Evolutionary conservation across 2,888 invertebrate species (phyloP), one percentile per base, ranked within the genome.

Genomic region (Encarsia formosa): DNA sequence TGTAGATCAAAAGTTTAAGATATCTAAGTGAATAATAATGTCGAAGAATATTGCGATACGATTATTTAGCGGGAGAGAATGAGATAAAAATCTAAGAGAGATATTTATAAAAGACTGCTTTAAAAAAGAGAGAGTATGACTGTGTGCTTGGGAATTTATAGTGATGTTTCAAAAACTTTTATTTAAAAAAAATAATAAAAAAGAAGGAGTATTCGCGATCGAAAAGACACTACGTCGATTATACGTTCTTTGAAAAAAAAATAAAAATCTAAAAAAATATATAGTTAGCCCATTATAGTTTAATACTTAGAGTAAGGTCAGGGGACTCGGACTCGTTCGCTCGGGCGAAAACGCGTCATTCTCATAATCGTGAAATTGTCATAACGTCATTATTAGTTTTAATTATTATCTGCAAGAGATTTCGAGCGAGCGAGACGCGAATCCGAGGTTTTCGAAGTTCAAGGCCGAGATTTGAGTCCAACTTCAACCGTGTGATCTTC

Each of bases 21-120:
- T n/a, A n/a, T n/a, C n/a, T n/a, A n/a, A n/a, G n/a, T n/a, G n/a
- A n/a, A n/a, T n/a, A n/a, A n/a, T n/a, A n/a, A n/a, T n/a, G n/a
- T n/a, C n/a, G n/a, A n/a, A n/a, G n/a, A n/a, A n/a, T n/a, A n/a
- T n/a, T n/a, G n/a, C n/a, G n/a, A n/a, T n/a, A n/a, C n/a, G n/a
- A n/a, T n/a, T n/a, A n/a, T n/a, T n/a, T n/a, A n/a, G n/a, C n/a
- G n/a, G 11, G 40, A 23, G 23, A n/a, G 40, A n/a, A 23, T 22
- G 39, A 34, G 9, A 22, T 5, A n/a, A 13, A 16, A n/a, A 6
- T 13, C 26, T 42, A 62, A 63, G 60, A 64, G 64, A 66, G 63
- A 67, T 67, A 69, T 69, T 71, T 73, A 68, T 71, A 69, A 72
- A 34, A 73, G 73, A 73, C 73, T 73, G 73, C 67, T 68, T 66